Conservation (phyloP, 23 tunicate species). For the Styela clava region DNA sequence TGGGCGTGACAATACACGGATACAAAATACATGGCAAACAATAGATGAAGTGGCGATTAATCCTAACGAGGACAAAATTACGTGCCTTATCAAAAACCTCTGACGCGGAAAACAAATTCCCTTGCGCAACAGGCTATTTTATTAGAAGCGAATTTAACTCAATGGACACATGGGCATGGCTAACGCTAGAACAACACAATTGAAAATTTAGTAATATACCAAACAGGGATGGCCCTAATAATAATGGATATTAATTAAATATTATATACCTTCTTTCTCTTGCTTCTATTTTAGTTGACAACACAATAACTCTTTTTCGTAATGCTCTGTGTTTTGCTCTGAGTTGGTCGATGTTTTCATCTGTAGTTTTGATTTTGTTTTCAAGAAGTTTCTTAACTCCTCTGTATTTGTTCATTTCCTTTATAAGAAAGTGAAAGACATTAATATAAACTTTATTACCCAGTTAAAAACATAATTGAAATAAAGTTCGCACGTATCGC, state of each 20-base stretch:
- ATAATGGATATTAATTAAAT: too few species aligned
- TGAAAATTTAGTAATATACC: too few species aligned
- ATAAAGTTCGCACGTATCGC: background rate
- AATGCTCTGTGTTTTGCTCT: constrained; percentile 60
- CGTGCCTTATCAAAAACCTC: background rate
- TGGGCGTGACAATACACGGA: background rate
- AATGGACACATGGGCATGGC: too few species aligned
- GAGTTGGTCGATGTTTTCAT: constrained; percentile 45
- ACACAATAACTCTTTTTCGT: constrained; percentile 38
- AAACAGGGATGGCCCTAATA: too few species aligned
- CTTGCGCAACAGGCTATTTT: too few species aligned
- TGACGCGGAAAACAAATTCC: background rate
- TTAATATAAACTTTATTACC: too few species aligned
- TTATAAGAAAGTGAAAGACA: constrained; percentile 9
- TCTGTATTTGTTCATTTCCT: constrained; percentile 48
- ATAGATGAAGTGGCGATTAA: background rate
- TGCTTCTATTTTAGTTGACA: constrained; percentile 52
- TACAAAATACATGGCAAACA: background rate
- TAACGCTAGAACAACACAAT: too few species aligned
- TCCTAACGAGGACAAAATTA: background rate
- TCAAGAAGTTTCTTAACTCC: constrained; percentile 56
- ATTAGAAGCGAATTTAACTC: too few species aligned
- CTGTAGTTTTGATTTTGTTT: constrained; percentile 40
- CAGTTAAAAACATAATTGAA: background rate
- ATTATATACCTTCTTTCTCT: constrained; percentile 67